Percentiles rank a stretch among this genome's conserved stretches.
Conservation (phyloP, 2,113 vertebrate species). For the Periophthalmus modestus region DNA sequence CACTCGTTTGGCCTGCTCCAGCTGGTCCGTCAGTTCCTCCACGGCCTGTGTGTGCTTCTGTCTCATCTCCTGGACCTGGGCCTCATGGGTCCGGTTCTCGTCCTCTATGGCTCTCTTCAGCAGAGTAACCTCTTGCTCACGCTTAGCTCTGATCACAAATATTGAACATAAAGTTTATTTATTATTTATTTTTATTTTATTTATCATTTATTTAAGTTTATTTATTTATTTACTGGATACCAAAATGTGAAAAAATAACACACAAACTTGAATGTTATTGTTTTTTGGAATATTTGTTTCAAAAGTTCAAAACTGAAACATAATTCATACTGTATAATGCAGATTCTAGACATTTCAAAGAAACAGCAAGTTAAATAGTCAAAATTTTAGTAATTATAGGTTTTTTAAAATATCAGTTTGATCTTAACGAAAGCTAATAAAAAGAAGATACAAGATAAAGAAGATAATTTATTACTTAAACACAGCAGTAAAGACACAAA, state of each 20-base stretch:
- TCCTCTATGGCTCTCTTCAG: conserved; percentile 92
- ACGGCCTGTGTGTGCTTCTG: conserved; percentile 90
- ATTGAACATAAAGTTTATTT: background rate
- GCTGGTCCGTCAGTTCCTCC: conserved; percentile 91
- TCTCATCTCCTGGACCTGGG: conserved; percentile 93
- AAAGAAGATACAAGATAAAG: too few species aligned
- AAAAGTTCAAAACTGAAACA: background rate
- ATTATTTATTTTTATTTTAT: too few species aligned
- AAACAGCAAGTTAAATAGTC: background rate
- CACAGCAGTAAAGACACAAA: background rate
- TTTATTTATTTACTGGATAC: background rate
- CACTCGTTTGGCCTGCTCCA: conserved; percentile 95
- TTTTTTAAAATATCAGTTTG: background rate
- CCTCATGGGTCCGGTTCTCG: conserved; percentile 87
- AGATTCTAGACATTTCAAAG: background rate
- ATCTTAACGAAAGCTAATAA: too few species aligned
- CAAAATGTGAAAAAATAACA: too few species aligned
- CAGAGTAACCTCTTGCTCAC: conserved; percentile 91
- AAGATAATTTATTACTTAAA: too few species aligned
- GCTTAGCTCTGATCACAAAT: conserved; percentile 83
- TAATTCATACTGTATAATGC: background rate
- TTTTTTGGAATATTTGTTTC: background rate
- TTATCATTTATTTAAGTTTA: too few species aligned
- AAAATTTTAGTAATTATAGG: too few species aligned
- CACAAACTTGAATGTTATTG: background rate